Conservation (phyloP, 2,797 vertebrate genomes). For the Strix occidentalis region DNA sequence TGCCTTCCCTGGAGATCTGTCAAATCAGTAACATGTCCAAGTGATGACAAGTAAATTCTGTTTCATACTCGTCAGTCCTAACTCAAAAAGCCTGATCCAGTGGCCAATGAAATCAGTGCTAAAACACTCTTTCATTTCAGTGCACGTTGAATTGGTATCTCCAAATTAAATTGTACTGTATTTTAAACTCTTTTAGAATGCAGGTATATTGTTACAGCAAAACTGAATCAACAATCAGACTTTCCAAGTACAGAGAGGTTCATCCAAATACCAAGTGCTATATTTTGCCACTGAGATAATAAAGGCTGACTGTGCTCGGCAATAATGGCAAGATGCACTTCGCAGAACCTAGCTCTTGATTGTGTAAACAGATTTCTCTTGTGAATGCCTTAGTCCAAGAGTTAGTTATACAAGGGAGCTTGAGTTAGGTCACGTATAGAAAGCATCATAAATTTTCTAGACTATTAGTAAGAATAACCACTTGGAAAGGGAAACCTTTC, state of each 20-base stretch:
- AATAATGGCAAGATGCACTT: neutral
- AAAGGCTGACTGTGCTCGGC: neutral
- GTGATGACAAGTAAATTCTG: neutral
- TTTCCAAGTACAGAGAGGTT: neutral
- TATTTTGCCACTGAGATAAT: neutral
- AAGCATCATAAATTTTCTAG: neutral
- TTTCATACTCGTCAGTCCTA: neutral
- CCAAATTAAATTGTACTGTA: neutral
- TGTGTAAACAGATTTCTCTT: neutral
- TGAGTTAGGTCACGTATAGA: neutral
- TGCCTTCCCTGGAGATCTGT: neutral
- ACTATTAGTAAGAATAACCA: neutral
- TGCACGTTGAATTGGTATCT: accelerated
- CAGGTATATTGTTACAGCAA: neutral
- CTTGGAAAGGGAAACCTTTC: neutral
- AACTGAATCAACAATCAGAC: neutral
- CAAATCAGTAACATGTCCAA: neutral
- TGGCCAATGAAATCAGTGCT: neutral
- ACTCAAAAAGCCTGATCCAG: neutral
- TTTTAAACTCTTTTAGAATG: neutral
- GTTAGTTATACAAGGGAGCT: neutral
- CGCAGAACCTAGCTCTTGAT: neutral
- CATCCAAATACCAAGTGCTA: neutral
- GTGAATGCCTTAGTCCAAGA: neutral
- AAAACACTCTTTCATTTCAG: neutral